Base-by-base conservation (phyloP, 2,113 vertebrate species). In the Aegypius monachus region DNA sequence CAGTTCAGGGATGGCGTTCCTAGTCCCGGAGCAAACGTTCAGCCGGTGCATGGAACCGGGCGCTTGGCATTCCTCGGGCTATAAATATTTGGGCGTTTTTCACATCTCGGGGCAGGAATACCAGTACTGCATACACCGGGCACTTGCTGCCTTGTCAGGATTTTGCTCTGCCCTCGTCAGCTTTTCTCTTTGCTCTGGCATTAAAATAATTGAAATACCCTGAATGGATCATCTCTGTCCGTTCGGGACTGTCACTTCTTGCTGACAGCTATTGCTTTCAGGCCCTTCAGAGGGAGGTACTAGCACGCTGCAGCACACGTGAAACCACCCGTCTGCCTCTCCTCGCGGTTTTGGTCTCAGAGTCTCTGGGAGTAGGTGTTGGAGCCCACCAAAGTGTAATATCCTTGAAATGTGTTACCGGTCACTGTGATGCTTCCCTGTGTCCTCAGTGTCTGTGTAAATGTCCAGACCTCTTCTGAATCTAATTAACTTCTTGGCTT, bases 291-390 rank as follows among this genome's bases (percentile, higher is more conserved):
- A 55, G 68, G 31, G 63, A 50, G 48, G 73, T 13, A 9, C 45
- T 63, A 18, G 68, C 34, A 2, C 82, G 15, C 4, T 23, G 78
- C 68, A 73, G 82, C 38, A 10, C 2, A 0, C 2, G 25, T 9
- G 13, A 3, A 26, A 55, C 6, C 61, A 23, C 32, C n/a, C 16
- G 0, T 3, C 38, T 11, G 40, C 90, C 32, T 42, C 47, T 27
- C 52, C 20, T 23, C 7, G 0, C 1, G 12, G 68, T 1, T 10
- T 4, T 27, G 67, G 13, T 32, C 36, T 12, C 0, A 0, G 75
- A 11, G 23, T 6, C 31, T 31, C 61, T 12, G 56, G 55, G 52
- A 58, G 25, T 0, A 7, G 47, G 74, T 32, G 16, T 8, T 11
- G 32, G 88, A 66, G 72, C 77, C 43, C 48, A 2, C 4, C 9